These are phyloP conservation scores for Chrysocyon brachyurus DNA, from an alignment of 2,797 vertebrate genomes.

Conservation along the genomic window DNA sequence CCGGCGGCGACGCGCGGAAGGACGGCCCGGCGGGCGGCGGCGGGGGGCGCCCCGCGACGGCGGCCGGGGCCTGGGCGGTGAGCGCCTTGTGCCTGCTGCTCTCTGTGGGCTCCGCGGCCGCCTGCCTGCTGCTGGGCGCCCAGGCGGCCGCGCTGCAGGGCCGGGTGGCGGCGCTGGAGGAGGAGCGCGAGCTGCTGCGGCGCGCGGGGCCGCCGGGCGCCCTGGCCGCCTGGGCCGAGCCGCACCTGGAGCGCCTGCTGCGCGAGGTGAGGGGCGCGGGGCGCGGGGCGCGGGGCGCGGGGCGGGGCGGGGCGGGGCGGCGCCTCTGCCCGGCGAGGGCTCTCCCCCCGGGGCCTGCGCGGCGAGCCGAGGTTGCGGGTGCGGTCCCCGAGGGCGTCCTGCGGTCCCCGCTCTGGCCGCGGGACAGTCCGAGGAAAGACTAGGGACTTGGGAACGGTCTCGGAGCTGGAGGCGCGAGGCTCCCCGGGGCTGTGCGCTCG, in stretches of 20 bases:
- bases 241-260: slow-evolving; percentile 91
- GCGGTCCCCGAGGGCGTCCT: neutral
- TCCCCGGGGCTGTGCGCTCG: neutral
- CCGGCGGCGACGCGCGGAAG: neutral
- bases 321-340: neutral
- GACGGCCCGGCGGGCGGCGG: slow-evolving; percentile 46
- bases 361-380: neutral
- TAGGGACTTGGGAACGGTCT: neutral
- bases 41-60: slow-evolving; percentile 18
- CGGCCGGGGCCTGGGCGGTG: slow-evolving; percentile 83
- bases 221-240: slow-evolving; percentile 87
- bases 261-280: slow-evolving; percentile 90
- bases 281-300: rapidly evolving
- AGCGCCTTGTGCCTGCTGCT: slow-evolving; percentile 91
- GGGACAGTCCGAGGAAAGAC: neutral
- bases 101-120: slow-evolving; percentile 91
- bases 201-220: slow-evolving; percentile 82
- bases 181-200: slow-evolving; percentile 77
- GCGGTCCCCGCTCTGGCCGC: neutral
- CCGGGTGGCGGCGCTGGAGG: slow-evolving; percentile 92
- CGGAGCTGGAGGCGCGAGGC: neutral
- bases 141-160: slow-evolving; percentile 93
- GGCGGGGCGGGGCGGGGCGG: neutral
- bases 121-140: slow-evolving; percentile 93
- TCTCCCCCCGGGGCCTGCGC: neutral